Base-by-base conservation (phyloP, 1,140 invertebrate species). In the Ips typographus region DNA sequence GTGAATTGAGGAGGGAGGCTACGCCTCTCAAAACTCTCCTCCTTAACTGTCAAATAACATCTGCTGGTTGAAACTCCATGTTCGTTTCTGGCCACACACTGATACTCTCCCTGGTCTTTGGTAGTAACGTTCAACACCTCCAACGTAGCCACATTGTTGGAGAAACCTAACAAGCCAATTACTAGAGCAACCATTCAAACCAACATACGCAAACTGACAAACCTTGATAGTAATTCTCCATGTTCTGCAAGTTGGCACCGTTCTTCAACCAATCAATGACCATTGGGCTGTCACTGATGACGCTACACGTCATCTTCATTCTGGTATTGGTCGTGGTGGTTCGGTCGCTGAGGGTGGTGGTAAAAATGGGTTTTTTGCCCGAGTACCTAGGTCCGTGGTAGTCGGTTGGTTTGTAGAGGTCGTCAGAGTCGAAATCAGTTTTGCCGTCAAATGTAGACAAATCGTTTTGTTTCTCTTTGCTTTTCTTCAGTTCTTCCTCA, bases 221-320 rank as follows among this genome's bases (percentile, higher is more conserved):
- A 68, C 65, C 58, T 68, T 61, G 58, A 39, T 63, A 61, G 36
- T 62, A 68, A 41, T 72, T 74, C 0, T 51, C n/a, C 7, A 52
- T n/a, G n/a, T 49, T 47, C 40, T 60, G 47, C 43, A 74, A 37
- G 37, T 85, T 80, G 51, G 85, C 78, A 3, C 89, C 88, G 78
- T 95, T 90, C 77, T 91, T 95, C 22, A 89, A 89, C 94, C 94
- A 98, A 71, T 89, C 87, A 2, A 97, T 83, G 55, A 84, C 85
- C 1, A 93, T 91, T 72, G 93, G 91, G 0, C 92, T 89, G 68
- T 86, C 85, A n/a, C 91, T 91, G 57, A 95, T 85, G 1, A 96
- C 87, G 65, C 90, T 89, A 77, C 95, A 97, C 2, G 90, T 89
- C n/a, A 98, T 80, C 75, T 90, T 90, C 1, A 94, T 87, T 70